phyloP scores from a whole-genome alignment of 1,140 invertebrate genomes.

The Antheraea mylitta region DNA sequence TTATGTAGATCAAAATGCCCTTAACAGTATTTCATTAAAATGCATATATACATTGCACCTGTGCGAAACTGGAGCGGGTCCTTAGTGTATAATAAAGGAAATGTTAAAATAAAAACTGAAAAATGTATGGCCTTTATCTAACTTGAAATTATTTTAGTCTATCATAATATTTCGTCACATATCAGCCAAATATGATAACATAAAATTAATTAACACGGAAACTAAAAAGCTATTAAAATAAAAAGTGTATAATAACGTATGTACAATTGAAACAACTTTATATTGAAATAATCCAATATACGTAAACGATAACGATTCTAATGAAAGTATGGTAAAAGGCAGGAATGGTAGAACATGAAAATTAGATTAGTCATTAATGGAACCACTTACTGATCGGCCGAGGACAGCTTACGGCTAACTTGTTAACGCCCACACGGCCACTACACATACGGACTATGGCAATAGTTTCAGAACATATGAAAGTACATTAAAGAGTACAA shows the following conservation, averaged over 20 bases:
- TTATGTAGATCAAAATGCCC: too few relatives aligned
- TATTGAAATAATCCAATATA: not conserved
- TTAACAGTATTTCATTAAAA: too few relatives aligned
- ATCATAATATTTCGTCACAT: too few relatives aligned
- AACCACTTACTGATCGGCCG: slow-evolving; percentile 11
- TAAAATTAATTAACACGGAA: not conserved
- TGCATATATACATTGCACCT: too few relatives aligned
- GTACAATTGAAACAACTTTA: not conserved
- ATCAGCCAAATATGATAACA: too few relatives aligned
- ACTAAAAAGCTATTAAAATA: not conserved
- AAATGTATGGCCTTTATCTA: not conserved
- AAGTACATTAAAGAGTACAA: too few relatives aligned
- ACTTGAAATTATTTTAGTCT: not conserved
- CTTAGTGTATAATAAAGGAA: too few relatives aligned
- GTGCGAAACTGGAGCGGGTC: too few relatives aligned
- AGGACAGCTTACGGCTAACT: slow-evolving; percentile 14
- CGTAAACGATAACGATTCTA: not conserved
- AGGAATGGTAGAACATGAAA: slow-evolving; percentile 13
- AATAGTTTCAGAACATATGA: too few relatives aligned
- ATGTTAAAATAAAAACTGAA: too few relatives aligned
- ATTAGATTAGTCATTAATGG: slow-evolving; percentile 23
- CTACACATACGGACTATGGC: not conserved
- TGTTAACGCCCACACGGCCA: slow-evolving; percentile 13
- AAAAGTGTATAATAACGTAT: too few relatives aligned
- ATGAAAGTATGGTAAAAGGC: not conserved